A percentile compares a stretch with the other conserved stretches of the same genome.
phyloP scores from a whole-genome alignment of 2,113 vertebrate genomes.

The Serilophus lunatus region DNA sequence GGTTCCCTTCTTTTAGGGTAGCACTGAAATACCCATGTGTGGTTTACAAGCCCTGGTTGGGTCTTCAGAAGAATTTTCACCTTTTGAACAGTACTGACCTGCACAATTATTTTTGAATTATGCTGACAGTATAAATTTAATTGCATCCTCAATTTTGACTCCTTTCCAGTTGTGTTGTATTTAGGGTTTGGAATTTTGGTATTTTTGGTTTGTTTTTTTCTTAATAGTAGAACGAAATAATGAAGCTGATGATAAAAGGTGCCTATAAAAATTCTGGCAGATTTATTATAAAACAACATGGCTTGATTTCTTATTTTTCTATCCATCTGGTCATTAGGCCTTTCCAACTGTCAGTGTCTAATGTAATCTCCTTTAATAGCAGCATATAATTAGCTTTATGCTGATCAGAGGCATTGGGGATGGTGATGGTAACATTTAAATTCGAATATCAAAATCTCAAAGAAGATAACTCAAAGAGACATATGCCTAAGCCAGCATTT shows the following conservation, averaged over 20 bases:
- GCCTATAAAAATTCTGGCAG: slow-evolving; percentile 60
- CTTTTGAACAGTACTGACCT: not conserved
- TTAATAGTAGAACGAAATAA: slow-evolving; percentile 11
- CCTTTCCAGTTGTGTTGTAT: not conserved
- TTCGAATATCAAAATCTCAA: slow-evolving; percentile 62
- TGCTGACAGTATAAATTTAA: not conserved
- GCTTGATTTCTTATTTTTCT: slow-evolving; percentile 27
- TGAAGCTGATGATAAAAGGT: slow-evolving; percentile 59
- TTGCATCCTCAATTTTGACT: not conserved
- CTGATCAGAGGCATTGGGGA: slow-evolving; percentile 57
- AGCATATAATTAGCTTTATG: slow-evolving; percentile 71
- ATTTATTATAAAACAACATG: slow-evolving; percentile 55
- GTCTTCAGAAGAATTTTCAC: not conserved
- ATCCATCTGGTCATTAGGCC: slow-evolving; percentile 75
- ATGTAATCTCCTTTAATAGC: slow-evolving; percentile 73
- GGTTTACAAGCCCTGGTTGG: not conserved
- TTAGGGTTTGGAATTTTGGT: not conserved
- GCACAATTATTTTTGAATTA: not conserved
- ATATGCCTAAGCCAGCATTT: slow-evolving; percentile 62
- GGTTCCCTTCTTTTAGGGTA: not conserved
- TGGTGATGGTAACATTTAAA: slow-evolving; percentile 44
- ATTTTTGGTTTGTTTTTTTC: not conserved
- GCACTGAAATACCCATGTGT: rapidly evolving
- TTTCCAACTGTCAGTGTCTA: slow-evolving; percentile 75
- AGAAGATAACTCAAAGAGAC: slow-evolving; percentile 57